Evolutionary conservation across 2,888 invertebrate species (phyloP).

Genomic region (Tortrix viridana): DNA sequence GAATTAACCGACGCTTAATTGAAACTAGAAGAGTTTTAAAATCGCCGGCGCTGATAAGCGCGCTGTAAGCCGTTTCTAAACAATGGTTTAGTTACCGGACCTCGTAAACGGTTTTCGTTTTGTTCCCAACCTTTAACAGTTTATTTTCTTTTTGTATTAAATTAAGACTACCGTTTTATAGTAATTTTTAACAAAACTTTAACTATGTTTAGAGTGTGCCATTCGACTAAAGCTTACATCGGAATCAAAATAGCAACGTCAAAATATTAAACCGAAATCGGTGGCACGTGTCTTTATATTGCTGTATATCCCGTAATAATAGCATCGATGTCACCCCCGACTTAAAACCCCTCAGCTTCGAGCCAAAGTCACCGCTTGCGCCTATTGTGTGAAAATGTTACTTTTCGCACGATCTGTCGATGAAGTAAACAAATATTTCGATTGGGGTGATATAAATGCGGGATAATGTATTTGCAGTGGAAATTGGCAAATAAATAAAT

Average conservation of each 20-base stretch:
- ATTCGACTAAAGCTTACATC: not conserved
- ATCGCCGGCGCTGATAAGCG: constrained; percentile 65
- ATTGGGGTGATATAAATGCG: constrained; percentile 21
- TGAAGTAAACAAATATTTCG: constrained; percentile 36
- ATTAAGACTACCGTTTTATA: too few relatives aligned
- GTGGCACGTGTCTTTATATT: constrained; percentile 41
- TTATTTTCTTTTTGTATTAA: too few relatives aligned
- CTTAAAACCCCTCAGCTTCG: constrained; percentile 45
- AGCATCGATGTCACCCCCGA: constrained; percentile 66
- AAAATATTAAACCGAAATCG: constrained; percentile 7
- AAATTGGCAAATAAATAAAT: not conserved
- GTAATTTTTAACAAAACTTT: too few relatives aligned
- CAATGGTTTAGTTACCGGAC: constrained; percentile 60
- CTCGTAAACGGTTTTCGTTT: constrained; percentile 32
- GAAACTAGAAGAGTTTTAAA: constrained; percentile 75
- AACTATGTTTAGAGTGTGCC: too few relatives aligned
- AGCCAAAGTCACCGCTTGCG: constrained; percentile 57
- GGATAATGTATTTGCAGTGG: not conserved
- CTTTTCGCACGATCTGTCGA: constrained; percentile 58
- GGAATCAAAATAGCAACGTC: constrained; percentile 9
- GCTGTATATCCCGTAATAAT: constrained; percentile 54
- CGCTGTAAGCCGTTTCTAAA: constrained; percentile 68
- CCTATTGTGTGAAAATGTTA: constrained; percentile 45
- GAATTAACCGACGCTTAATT: constrained; percentile 79
- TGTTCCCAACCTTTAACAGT: not conserved